Base-by-base conservation (phyloP, 2,113 vertebrate genomes). In the Cephalopholis sonnerati region DNA sequence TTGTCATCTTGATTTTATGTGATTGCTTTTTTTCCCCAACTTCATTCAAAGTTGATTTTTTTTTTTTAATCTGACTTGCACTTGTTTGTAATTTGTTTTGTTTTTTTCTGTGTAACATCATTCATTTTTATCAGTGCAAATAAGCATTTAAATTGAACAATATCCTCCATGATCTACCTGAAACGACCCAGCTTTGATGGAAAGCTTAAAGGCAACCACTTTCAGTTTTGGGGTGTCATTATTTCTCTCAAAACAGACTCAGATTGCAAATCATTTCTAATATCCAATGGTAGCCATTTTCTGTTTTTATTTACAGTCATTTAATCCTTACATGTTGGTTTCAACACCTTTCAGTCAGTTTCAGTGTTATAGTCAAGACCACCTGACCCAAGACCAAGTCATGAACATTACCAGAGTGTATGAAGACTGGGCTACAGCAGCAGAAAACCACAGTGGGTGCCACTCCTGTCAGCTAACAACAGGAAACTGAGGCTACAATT, bases 1-100 rank as follows among this genome's bases (percentile, higher is more conserved):
- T 59, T 64, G 73, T 48, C 76, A 69, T 68, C 25, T 72, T 73
- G n/a, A 80, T 64, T 75, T 65, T 61, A 73, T 46, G 36, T 17
- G 11, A 41, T 25, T 41, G 36, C 18, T 15, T 53, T 63, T 72
- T 64, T 1, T 9, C 41, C 44, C 20, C 24, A 54, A 12, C 22
- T 66, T 48, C 25, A 63, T 32, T 77, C 39, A 63, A 76, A 67
- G 54, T 80, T 50, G 27, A 70, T 4, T 67, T 48, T 20, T 16
- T 69, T n/a, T 69, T 27, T 22, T 62, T 20, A 4, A 32, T 27
- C 24, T 46, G 24, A 71, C 65, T 32, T 44, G 41, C 39, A 57
- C 12, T 18, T 32, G 46, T 73, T 53, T 53, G 11, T 69, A 22
- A 22, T 61, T 62, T 36, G 29, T 25, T 41, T n/a, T n/a, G n/a